Conservation (phyloP, 2,888 invertebrate genomes). For the Eudemis profundana region DNA sequence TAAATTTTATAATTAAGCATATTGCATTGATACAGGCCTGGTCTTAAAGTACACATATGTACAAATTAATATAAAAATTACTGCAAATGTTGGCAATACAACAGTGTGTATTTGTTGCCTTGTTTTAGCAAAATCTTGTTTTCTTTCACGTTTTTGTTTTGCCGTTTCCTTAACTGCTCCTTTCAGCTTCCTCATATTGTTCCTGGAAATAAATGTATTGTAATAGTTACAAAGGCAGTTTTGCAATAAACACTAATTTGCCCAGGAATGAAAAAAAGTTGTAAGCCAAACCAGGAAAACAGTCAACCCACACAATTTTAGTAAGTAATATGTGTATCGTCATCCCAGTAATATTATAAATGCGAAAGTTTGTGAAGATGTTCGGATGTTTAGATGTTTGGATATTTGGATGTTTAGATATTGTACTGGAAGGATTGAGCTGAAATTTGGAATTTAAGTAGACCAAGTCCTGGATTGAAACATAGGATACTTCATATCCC, state of each 20-base stretch:
- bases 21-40: constrained; percentile 84
- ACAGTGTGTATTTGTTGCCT: constrained; percentile 92
- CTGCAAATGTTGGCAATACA: constrained; percentile 90
- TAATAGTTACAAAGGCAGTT: constrained; percentile 19
- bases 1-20: constrained; percentile 58
- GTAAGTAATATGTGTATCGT: too few species aligned
- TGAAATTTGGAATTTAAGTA: too few species aligned
- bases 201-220: constrained; percentile 55
- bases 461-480: too few species aligned
- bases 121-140: constrained; percentile 92
- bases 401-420: too few species aligned
- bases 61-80: constrained; percentile 89
- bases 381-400: too few species aligned
- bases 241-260: background rate
- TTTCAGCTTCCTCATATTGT: constrained; percentile 91
- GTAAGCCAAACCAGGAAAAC: too few species aligned
- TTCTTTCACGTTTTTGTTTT: constrained; percentile 93
- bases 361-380: too few species aligned
- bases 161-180: constrained; percentile 93
- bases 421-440: too few species aligned
- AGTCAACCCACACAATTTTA: too few species aligned
- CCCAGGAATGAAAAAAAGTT: too few species aligned
- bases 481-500: too few species aligned
- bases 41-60: constrained; percentile 93
- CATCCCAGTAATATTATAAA: too few species aligned